Evolutionary conservation across 1,140 invertebrate genomes (phyloP).

Genomic region (Drosophila melanogaster): Release_6_plus_ISO1_MT NT_033777.3:30900501-30901000

Average conservation of each 20-base stretch:
- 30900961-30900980: not conserved
- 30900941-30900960: conserved; percentile 33
- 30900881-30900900: not conserved
- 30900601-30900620: conserved; percentile 15
- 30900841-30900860: conserved; percentile 2
- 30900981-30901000: not conserved
- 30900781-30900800: not conserved
- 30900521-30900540: conserved; percentile 20
- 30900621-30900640: conserved; percentile 66
- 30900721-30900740: not conserved
- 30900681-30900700: conserved; percentile 30
- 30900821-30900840: not conserved
- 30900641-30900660: conserved; percentile 24
- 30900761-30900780: not conserved
- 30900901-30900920: too few species aligned
- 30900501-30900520: conserved; percentile 84
- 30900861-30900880: conserved; percentile 7
- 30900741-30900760: not conserved
- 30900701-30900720: not conserved
- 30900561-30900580: conserved; percentile 71
- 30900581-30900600: conserved; percentile 69
- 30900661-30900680: conserved; percentile 37
- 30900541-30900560: not conserved
- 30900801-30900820: not conserved
- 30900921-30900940: conserved; percentile 2